These are phyloP conservation scores for Apaloderma vittatum DNA, from an alignment of 2,113 vertebrate genomes.

Conservation along the genomic window DNA sequence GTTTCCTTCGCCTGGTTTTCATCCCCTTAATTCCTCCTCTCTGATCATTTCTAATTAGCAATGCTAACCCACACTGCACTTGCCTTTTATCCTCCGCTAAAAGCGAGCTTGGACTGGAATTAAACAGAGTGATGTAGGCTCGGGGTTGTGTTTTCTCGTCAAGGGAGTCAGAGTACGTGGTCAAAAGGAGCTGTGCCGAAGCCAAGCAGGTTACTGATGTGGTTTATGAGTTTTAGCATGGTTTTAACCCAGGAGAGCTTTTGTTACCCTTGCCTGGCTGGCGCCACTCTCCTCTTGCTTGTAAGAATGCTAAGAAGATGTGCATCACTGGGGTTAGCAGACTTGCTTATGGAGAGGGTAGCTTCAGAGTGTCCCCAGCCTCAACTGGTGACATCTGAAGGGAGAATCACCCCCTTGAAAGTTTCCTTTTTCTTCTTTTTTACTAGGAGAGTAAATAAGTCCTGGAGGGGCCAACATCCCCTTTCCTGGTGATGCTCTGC, in stretches of 20 bases:
- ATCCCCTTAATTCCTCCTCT: background rate
- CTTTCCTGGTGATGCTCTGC: background rate
- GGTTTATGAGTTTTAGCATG: background rate
- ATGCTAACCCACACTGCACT: background rate
- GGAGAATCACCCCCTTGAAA: background rate
- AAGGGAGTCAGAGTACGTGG: fast-evolving
- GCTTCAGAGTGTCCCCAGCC: too few relatives aligned
- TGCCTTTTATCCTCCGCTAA: background rate
- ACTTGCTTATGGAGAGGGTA: fast-evolving
- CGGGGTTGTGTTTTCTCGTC: fast-evolving
- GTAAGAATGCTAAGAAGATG: conserved; percentile 40
- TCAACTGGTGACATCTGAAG: background rate
- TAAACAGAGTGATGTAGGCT: background rate
- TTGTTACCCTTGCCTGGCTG: background rate
- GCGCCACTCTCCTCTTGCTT: background rate
- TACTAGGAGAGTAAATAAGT: background rate
- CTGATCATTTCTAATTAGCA: background rate
- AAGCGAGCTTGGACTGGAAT: background rate
- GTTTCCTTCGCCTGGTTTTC: background rate
- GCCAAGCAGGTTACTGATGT: background rate
- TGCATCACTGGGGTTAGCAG: conserved; percentile 29
- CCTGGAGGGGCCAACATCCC: background rate
- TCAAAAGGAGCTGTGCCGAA: background rate
- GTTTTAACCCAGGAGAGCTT: background rate
- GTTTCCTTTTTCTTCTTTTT: background rate